Evolutionary conservation across 2,888 invertebrate genomes (phyloP).

Genomic region (Hirtodrosophila confusa): DNA sequence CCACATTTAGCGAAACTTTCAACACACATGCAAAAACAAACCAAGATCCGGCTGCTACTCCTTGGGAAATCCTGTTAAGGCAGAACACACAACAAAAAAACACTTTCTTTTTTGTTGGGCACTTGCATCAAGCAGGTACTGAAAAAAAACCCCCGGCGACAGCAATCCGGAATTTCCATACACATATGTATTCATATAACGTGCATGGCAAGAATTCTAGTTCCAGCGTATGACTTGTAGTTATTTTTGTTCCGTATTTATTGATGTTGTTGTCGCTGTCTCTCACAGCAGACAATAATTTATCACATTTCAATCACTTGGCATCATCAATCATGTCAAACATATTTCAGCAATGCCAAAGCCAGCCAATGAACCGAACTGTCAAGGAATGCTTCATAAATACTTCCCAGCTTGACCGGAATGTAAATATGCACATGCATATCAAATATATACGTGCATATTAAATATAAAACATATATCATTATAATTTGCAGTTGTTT

Average conservation of each 20-base stretch:
- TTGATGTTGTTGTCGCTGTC: constrained; percentile 41
- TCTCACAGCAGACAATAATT: constrained; percentile 60
- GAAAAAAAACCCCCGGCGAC: not conserved
- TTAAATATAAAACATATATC: not conserved
- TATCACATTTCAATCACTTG: constrained; percentile 73
- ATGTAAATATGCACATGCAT: constrained; percentile 5
- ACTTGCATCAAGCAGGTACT: constrained; percentile 40
- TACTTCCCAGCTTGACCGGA: constrained; percentile 10
- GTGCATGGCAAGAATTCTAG: constrained; percentile 9
- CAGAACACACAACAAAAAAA: constrained; percentile 24
- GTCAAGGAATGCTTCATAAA: constrained; percentile 17
- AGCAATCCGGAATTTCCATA: constrained; percentile 22
- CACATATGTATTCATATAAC: constrained; percentile 27
- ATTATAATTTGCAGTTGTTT: no score
- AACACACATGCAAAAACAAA: constrained; percentile 56
- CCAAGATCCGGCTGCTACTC: constrained; percentile 22
- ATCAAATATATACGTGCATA: no score
- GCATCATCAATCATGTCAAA: constrained; percentile 70
- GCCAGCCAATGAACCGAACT: constrained; percentile 29
- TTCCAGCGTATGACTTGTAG: no score
- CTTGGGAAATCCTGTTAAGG: constrained; percentile 62
- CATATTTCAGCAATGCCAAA: constrained; percentile 48
- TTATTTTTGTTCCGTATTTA: constrained; percentile 22
- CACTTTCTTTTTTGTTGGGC: constrained; percentile 12
- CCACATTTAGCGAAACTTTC: constrained; percentile 39